Conservation (phyloP, 2,113 vertebrate species). For the Petromus typicus region DNA sequence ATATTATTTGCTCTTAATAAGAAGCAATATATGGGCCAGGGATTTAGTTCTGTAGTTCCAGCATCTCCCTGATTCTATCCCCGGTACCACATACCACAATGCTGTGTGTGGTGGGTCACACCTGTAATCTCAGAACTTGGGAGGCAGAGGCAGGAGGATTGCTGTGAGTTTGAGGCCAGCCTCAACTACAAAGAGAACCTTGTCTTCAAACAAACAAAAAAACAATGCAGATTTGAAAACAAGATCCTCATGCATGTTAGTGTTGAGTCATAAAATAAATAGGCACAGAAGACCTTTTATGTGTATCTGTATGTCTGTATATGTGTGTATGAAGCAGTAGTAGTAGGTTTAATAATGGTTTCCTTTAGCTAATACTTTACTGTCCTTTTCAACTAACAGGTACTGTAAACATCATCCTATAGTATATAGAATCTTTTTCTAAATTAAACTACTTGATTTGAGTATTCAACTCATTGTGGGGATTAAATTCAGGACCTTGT, state of each 20-base stretch:
- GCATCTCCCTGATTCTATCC: no score
- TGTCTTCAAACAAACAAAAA: no score
- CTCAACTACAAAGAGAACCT: not conserved
- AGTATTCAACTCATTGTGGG: not conserved
- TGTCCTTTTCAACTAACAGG: not conserved
- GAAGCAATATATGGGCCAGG: not conserved
- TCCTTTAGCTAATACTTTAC: not conserved
- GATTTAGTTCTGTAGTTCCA: no score
- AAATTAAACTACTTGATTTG: not conserved
- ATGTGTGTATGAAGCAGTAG: no score
- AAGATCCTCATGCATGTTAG: not conserved
- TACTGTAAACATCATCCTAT: not conserved
- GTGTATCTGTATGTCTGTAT: not conserved
- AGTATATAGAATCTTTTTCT: not conserved
- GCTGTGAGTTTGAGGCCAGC: not conserved
- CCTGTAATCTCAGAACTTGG: not conserved
- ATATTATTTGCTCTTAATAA: constrained; percentile 26
- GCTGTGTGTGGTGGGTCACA: not conserved
- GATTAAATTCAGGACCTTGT: not conserved
- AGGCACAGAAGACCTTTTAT: constrained; percentile 17
- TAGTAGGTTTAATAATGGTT: not conserved
- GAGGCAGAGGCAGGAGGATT: not conserved
- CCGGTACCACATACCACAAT: no score
- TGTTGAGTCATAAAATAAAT: not conserved
- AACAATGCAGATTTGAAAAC: constrained; percentile 17